phyloP scores from a whole-genome alignment of 2,888 invertebrate genomes.

The Drosophila villosipedis region DNA sequence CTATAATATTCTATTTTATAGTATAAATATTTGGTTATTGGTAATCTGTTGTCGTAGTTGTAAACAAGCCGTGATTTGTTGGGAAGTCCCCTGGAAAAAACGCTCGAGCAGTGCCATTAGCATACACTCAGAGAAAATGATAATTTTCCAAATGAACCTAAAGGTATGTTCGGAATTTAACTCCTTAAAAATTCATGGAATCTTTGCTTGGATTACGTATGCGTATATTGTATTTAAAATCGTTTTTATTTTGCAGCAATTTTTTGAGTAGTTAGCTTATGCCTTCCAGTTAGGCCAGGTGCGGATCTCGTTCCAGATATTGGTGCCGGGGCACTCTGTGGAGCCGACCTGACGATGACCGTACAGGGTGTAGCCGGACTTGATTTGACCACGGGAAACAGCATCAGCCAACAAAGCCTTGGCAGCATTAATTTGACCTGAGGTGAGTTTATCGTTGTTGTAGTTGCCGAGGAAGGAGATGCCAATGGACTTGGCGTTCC shows the following conservation, averaged over 20 bases:
- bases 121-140: not conserved
- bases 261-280: slow-evolving; percentile 33
- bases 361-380: slow-evolving; percentile 73
- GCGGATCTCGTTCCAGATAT: slow-evolving; percentile 79
- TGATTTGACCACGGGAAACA: slow-evolving; percentile 73
- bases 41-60: not conserved
- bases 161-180: not conserved
- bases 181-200: not conserved
- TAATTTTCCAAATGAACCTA: not conserved
- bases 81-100: slow-evolving; percentile 24
- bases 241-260: slow-evolving; percentile 38
- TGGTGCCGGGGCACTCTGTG: slow-evolving; percentile 83
- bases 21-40: not conserved
- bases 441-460: slow-evolving; percentile 65
- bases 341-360: slow-evolving; percentile 82
- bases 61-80: not conserved
- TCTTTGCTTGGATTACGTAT: not conserved
- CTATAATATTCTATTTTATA: not conserved
- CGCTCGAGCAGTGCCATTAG: slow-evolving; percentile 1
- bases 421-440: slow-evolving; percentile 68
- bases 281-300: slow-evolving; percentile 82
- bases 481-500: slow-evolving; percentile 81
- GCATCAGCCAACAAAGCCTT: slow-evolving; percentile 72
- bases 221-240: slow-evolving; percentile 39
- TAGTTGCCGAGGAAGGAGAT: slow-evolving; percentile 83